These are phyloP conservation scores for Hydropsyche tenuis DNA, from an alignment of 1,140 invertebrate genomes.

Conservation along the genomic window DNA sequence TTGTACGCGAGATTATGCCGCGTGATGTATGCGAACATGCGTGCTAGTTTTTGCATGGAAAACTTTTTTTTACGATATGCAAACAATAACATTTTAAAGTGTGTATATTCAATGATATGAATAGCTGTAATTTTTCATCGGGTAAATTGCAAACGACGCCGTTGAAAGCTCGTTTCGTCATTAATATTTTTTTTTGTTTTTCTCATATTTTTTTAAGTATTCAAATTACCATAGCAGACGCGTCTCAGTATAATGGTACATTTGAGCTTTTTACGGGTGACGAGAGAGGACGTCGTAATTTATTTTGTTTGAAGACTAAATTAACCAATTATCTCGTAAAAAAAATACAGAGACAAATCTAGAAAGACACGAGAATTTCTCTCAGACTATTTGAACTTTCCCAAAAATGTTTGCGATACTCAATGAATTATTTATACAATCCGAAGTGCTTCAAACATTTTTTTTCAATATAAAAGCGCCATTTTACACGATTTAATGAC, in stretches of 20 bases:
- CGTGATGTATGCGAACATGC: too few species aligned
- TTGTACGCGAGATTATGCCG: too few species aligned
- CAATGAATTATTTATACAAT: slow-evolving; percentile 2
- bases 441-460: background rate
- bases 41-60: too few species aligned
- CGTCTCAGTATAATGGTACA: background rate
- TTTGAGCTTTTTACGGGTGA: background rate
- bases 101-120: too few species aligned
- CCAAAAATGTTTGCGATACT: slow-evolving; percentile 23
- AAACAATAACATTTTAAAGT: too few species aligned
- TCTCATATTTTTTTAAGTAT: background rate
- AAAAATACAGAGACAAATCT: too few species aligned
- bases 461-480: background rate
- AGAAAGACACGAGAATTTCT: slow-evolving; percentile 15
- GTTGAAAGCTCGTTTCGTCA: too few species aligned
- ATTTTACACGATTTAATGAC: too few species aligned
- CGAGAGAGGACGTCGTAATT: slow-evolving; percentile 31
- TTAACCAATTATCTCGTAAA: slow-evolving; percentile 38
- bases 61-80: too few species aligned
- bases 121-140: too few species aligned
- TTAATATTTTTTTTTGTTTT: too few species aligned
- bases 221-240: slow-evolving; percentile 18
- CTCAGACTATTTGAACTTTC: background rate
- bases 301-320: slow-evolving; percentile 44
- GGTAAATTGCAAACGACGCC: too few species aligned